phyloP scores from a whole-genome alignment of 2,888 invertebrate genomes.

The Hemaris fuciformis region DNA sequence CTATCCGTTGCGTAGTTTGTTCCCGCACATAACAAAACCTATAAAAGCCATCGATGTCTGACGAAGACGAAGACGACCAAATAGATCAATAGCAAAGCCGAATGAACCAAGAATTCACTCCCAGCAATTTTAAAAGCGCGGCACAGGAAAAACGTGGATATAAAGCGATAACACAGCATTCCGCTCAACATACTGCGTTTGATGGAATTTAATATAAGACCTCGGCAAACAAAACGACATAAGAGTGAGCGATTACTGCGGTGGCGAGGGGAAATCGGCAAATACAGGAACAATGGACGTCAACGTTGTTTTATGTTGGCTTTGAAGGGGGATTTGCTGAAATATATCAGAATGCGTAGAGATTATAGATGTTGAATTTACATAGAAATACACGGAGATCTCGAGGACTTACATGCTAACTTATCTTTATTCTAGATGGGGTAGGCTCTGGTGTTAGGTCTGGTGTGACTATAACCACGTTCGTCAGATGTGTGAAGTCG shows the following conservation, averaged over 20 bases:
- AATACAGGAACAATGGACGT: background rate
- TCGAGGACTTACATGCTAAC: too few species aligned
- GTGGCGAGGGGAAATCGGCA: background rate
- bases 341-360: background rate
- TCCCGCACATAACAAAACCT: too few species aligned
- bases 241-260: conserved; percentile 1
- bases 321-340: background rate
- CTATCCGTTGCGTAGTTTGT: too few species aligned
- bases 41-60: too few species aligned
- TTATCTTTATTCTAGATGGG: too few species aligned
- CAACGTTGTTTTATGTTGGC: background rate
- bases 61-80: background rate
- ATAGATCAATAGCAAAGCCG: background rate
- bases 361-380: background rate
- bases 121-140: background rate
- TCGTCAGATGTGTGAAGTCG: too few species aligned
- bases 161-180: background rate
- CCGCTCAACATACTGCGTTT: background rate
- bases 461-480: too few species aligned
- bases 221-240: background rate
- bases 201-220: conserved; percentile 8
- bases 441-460: too few species aligned
- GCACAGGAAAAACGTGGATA: background rate
- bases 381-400: background rate
- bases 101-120: background rate